These are phyloP conservation scores for Perccottus glenii DNA, from an alignment of 2,113 vertebrate species.

Conservation along the genomic window DNA sequence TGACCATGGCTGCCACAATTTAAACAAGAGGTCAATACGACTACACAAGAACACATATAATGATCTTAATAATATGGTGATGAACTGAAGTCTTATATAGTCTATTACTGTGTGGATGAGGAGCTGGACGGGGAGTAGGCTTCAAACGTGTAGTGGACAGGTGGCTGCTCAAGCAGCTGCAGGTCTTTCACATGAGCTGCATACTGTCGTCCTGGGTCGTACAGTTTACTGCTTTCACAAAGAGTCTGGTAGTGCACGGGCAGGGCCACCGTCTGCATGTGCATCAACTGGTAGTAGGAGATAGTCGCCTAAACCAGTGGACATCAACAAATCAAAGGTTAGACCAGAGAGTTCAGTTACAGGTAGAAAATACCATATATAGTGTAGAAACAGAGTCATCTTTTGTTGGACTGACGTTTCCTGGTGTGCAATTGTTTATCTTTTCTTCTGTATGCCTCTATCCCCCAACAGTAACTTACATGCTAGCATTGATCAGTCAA, in stretches of 20 bases:
- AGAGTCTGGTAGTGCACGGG: conserved; percentile 95
- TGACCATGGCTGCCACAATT: conserved; percentile 73
- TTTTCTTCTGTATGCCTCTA: neutral
- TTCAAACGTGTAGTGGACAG: conserved; percentile 86
- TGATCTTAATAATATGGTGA: too few species aligned
- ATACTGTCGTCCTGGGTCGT: conserved; percentile 94
- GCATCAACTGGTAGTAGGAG: conserved; percentile 96
- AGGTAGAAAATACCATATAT: too few species aligned
- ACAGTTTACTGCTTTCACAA: conserved; percentile 97
- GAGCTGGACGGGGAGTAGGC: conserved; percentile 77
- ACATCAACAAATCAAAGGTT: neutral
- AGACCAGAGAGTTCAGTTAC: too few species aligned
- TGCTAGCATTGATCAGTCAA: neutral
- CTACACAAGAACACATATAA: neutral
- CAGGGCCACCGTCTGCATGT: conserved; percentile 90
- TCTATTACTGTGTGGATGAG: conserved; percentile 63
- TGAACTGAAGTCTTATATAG: neutral
- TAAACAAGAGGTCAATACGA: neutral
- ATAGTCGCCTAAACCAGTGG: conserved; percentile 86
- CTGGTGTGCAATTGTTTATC: neutral
- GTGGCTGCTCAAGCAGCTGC: conserved; percentile 84
- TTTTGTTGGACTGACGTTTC: neutral
- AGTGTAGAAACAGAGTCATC: too few species aligned
- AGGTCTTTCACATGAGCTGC: conserved; percentile 87
- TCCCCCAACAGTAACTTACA: too few species aligned